Percentiles rank a stretch among this genome's conserved stretches.
These are phyloP conservation scores for Dysmachus trigonus DNA, from an alignment of 2,888 invertebrate genomes.

Conservation along the genomic window DNA sequence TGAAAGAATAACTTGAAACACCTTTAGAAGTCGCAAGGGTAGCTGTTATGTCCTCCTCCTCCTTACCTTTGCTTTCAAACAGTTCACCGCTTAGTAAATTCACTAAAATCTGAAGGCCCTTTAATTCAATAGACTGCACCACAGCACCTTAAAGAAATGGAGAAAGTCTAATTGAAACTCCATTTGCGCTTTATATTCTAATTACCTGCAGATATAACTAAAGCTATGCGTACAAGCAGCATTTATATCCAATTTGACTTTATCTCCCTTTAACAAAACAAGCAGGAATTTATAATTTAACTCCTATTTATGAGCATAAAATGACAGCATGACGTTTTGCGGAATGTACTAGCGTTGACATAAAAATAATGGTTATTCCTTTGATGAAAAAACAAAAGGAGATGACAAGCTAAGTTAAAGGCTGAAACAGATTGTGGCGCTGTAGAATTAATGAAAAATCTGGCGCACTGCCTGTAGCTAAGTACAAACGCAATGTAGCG, in stretches of 20 bases:
- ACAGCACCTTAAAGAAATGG: not conserved
- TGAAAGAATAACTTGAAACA: constrained; percentile 57
- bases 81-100: constrained; percentile 49
- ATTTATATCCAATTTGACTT: not conserved
- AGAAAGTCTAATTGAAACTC: not conserved
- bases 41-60: not conserved
- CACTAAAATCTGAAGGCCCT: constrained; percentile 46
- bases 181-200: not conserved
- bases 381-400: no score
- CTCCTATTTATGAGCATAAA: no score
- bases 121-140: constrained; percentile 47
- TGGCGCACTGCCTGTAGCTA: no score
- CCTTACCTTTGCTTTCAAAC: constrained; percentile 35
- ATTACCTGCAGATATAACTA: not conserved
- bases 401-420: no score
- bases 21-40: constrained; percentile 52
- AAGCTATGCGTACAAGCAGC: not conserved
- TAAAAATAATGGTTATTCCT: no score
- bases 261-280: no score
- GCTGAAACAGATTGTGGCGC: no score
- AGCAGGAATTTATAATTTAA: no score
- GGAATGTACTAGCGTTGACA: no score
- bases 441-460: no score
- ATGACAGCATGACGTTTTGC: no score
- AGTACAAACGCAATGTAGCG: no score